These are phyloP conservation scores for Podotricha telesiphe DNA, from an alignment of 2,888 invertebrate genomes.

Conservation along the genomic window DNA sequence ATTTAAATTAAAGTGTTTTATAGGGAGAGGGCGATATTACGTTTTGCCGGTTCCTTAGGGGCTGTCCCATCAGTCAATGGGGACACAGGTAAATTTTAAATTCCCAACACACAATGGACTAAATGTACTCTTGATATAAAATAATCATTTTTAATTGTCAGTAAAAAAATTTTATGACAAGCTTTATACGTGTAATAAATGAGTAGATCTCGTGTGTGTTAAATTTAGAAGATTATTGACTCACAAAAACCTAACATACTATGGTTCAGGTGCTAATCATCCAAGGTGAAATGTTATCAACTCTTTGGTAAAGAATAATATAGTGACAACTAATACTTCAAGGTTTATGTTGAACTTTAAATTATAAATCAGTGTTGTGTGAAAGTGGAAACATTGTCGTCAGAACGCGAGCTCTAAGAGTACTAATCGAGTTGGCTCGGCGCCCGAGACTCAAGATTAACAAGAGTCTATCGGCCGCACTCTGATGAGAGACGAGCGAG, in stretches of 20 bases:
- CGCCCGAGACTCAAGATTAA: slow-evolving; percentile 62
- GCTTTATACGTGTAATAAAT: neutral
- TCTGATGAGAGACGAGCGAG: slow-evolving; percentile 72
- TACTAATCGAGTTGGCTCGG: slow-evolving; percentile 69
- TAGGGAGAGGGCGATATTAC: slow-evolving; percentile 82
- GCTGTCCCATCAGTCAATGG: slow-evolving; percentile 70
- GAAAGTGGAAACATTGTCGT: slow-evolving; percentile 58
- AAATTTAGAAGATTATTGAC: slow-evolving; percentile 69
- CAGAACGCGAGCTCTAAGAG: slow-evolving; percentile 56
- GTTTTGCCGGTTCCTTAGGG: slow-evolving; percentile 79
- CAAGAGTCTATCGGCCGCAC: slow-evolving; percentile 68
- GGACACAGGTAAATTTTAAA: slow-evolving; percentile 43
- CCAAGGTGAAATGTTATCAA: slow-evolving; percentile 49
- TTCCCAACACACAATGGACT: slow-evolving; percentile 37
- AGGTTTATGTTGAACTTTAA: slow-evolving; percentile 52
- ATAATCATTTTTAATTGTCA: neutral
- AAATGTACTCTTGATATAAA: neutral
- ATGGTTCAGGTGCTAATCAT: slow-evolving; percentile 57
- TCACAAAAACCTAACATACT: slow-evolving; percentile 56
- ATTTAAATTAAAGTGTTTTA: slow-evolving; percentile 84
- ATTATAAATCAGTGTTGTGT: slow-evolving; percentile 56
- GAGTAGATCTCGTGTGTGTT: slow-evolving; percentile 46
- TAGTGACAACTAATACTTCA: slow-evolving; percentile 49
- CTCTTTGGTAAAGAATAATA: slow-evolving; percentile 47
- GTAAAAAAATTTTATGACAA: neutral